phyloP scores from a whole-genome alignment of 2,888 invertebrate species.

The Osedax fenrisi region DNA sequence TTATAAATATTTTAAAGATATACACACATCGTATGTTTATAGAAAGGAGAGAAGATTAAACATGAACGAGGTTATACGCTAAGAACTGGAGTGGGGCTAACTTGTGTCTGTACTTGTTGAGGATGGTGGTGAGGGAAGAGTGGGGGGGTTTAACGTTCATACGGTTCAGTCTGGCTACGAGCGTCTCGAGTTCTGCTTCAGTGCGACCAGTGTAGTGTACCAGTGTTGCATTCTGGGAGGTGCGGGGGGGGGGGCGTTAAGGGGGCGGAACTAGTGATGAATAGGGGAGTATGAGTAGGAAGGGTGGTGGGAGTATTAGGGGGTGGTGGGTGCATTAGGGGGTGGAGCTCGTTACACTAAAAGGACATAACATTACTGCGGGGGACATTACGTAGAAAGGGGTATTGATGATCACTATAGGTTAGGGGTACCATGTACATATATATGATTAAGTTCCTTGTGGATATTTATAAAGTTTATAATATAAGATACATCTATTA shows the following conservation, averaged over 20 bases:
- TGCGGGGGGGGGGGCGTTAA: background rate
- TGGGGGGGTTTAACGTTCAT: constrained; percentile 67
- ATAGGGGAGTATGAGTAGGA: background rate
- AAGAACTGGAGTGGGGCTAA: too few relatives aligned
- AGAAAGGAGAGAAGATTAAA: too few relatives aligned
- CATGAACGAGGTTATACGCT: too few relatives aligned
- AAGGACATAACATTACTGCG: background rate
- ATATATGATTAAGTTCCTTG: too few relatives aligned
- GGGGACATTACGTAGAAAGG: too few relatives aligned
- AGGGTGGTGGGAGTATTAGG: background rate
- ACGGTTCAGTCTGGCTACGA: constrained; percentile 64
- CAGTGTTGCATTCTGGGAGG: constrained; percentile 45
- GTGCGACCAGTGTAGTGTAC: constrained; percentile 59
- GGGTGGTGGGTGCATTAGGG: background rate
- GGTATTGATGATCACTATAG: too few relatives aligned
- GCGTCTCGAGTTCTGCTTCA: constrained; percentile 62
- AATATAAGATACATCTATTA: too few relatives aligned
- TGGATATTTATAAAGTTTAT: too few relatives aligned
- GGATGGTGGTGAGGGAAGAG: constrained; percentile 68
- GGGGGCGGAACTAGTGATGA: background rate
- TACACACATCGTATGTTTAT: too few relatives aligned
- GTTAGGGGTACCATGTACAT: too few relatives aligned
- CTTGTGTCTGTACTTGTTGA: constrained; percentile 78
- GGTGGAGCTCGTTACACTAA: too few relatives aligned
- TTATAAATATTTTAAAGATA: too few relatives aligned